phyloP scores from a whole-genome alignment of 2,797 vertebrate genomes.

The Cynodonichthys magdalenae region DNA sequence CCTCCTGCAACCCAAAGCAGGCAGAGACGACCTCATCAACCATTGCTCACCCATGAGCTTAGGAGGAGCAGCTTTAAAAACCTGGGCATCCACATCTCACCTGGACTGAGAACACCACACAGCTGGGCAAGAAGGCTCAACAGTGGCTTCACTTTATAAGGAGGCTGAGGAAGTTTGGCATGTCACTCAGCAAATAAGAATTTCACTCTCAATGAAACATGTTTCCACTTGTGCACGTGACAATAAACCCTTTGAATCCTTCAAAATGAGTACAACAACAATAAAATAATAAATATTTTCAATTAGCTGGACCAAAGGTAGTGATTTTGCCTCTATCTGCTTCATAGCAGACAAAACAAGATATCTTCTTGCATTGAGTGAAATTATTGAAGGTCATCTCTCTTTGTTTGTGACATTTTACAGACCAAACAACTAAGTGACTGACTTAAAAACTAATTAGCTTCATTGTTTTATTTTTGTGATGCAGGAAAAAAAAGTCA shows the following conservation, averaged over 20 bases:
- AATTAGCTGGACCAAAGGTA: background rate
- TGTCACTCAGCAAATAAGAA: too few species aligned
- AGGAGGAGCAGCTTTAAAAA: too few species aligned
- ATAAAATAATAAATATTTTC: background rate
- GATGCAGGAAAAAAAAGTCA: background rate
- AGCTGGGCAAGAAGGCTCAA: too few species aligned
- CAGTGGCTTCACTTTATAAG: too few species aligned
- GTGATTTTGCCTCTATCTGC: background rate
- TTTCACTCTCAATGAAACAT: too few species aligned
- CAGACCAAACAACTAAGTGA: background rate
- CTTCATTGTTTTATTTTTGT: background rate
- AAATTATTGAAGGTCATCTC: background rate
- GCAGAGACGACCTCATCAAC: too few species aligned
- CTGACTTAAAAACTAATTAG: background rate
- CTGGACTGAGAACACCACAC: too few species aligned
- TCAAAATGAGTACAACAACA: background rate
- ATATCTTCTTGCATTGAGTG: background rate
- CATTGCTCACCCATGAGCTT: too few species aligned
- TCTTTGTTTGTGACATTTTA: background rate
- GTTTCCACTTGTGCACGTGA: too few species aligned
- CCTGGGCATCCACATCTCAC: too few species aligned
- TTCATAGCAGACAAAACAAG: conserved; percentile 1
- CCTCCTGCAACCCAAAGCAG: background rate
- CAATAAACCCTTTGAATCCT: too few species aligned
- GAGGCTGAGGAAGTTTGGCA: too few species aligned